Percentiles rank a stretch among this genome's conserved stretches.
Conservation (phyloP, 1,140 invertebrate species). For the Cotesia typhae region DNA sequence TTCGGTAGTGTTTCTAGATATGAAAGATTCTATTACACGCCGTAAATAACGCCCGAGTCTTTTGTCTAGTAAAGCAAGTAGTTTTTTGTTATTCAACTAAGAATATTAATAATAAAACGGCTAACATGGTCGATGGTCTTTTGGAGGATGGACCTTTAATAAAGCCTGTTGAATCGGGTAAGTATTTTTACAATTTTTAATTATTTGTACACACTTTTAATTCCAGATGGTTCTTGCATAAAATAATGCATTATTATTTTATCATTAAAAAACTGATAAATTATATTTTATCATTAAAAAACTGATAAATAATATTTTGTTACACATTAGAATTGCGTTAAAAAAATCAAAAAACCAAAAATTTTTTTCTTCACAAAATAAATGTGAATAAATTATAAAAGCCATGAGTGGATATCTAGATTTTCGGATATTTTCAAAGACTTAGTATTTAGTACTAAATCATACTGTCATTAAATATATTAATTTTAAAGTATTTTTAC, state of each 20-base stretch:
- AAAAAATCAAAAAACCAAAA: neutral
- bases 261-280: neutral
- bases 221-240: conserved; percentile 6
- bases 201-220: neutral
- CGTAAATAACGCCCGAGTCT: conserved; percentile 50
- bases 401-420: too few relatives aligned
- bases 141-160: conserved; percentile 58
- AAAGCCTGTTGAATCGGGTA: conserved; percentile 56
- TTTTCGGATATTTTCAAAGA: too few relatives aligned
- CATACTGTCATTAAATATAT: too few relatives aligned
- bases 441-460: too few relatives aligned
- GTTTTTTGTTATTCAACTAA: conserved; percentile 15
- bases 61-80: neutral
- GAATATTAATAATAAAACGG: neutral
- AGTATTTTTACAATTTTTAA: conserved; percentile 38
- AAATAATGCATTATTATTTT: neutral
- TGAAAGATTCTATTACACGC: conserved; percentile 42
- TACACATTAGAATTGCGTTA: neutral
- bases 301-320: neutral
- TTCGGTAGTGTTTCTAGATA: conserved; percentile 33
- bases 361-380: too few relatives aligned
- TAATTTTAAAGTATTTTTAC: too few relatives aligned
- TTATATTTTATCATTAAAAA: neutral
- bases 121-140: conserved; percentile 52
- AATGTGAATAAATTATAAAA: too few relatives aligned